phyloP scores from a whole-genome alignment of 1,140 invertebrate species.

The Aphidius gifuensis region DNA sequence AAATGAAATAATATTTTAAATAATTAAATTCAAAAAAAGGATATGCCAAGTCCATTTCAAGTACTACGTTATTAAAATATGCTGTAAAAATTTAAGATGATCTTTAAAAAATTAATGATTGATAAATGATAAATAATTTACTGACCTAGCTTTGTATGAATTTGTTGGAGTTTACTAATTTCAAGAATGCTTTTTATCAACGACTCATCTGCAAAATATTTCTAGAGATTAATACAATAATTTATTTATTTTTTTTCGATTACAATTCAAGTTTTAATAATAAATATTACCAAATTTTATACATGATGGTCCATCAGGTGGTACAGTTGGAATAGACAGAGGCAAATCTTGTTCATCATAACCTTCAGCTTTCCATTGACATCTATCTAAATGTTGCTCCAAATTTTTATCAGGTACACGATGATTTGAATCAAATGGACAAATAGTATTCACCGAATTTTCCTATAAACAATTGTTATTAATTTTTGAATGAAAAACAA shows the following conservation, averaged over 20 bases:
- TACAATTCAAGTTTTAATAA: conserved; percentile 13
- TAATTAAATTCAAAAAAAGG: conserved; percentile 42
- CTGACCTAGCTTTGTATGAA: conserved; percentile 43
- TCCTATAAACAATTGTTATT: conserved; percentile 10
- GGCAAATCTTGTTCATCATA: conserved; percentile 50
- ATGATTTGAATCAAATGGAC: conserved; percentile 53
- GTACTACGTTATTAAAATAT: conserved; percentile 38
- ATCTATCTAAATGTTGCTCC: conserved; percentile 51
- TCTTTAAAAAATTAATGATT: conserved; percentile 6
- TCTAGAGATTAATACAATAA: conserved; percentile 18
- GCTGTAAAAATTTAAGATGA: conserved; percentile 47
- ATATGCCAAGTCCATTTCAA: conserved; percentile 45
- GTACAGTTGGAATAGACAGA: conserved; percentile 46
- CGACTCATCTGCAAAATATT: conserved; percentile 44
- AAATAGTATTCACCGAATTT: conserved; percentile 38
- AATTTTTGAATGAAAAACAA: conserved; percentile 4
- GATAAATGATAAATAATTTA: conserved; percentile 14
- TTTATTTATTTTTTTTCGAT: conserved; percentile 20
- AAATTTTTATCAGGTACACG: conserved; percentile 43
- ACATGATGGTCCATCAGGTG: conserved; percentile 30
- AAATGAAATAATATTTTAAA: conserved; percentile 32
- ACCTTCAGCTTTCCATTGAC: conserved; percentile 54
- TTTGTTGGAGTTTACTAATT: conserved; percentile 37
- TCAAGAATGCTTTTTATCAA: conserved; percentile 50
- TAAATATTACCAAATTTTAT: conserved; percentile 43